Percentiles rank a stretch among this genome's conserved stretches.
These are phyloP conservation scores for Parazoanthus atlanticus DNA, from an alignment of 92 coral and sea anemone species.

Conservation along the genomic window DNA sequence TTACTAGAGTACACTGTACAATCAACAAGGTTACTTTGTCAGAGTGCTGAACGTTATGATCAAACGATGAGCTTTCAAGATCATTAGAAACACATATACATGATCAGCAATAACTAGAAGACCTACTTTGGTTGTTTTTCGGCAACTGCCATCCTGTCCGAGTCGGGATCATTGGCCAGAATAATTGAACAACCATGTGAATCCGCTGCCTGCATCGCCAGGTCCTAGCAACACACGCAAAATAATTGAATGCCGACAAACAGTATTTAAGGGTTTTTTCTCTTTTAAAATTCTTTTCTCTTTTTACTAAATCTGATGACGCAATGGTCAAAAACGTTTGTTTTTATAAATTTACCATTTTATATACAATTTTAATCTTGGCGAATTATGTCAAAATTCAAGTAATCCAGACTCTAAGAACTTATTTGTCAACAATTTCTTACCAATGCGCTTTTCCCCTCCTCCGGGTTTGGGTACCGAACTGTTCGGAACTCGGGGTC, in stretches of 20 bases:
- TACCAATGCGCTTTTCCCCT: constrained; percentile 98
- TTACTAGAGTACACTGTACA: too few relatives aligned
- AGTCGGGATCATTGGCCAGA: constrained; percentile 98
- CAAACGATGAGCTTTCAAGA: too few relatives aligned
- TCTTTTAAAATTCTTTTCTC: too few relatives aligned
- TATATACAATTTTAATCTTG: too few relatives aligned
- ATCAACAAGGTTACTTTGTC: too few relatives aligned
- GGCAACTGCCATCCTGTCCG: constrained; percentile 97
- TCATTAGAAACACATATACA: too few relatives aligned
- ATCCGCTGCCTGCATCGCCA: constrained; percentile 93
- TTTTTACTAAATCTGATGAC: too few relatives aligned
- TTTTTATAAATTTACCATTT: too few relatives aligned
- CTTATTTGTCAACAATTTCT: background rate
- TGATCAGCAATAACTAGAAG: background rate
- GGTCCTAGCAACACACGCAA: constrained; percentile 60
- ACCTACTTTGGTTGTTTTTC: constrained; percentile 93
- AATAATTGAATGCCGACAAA: background rate
- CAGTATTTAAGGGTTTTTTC: background rate
- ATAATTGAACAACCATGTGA: constrained; percentile 80
- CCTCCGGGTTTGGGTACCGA: constrained; percentile 97
- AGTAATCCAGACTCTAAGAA: background rate
- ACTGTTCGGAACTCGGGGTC: constrained; percentile 98
- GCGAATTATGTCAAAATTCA: too few relatives aligned
- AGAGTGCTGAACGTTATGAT: too few relatives aligned
- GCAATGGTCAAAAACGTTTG: background rate